Evolutionary conservation across 2,888 invertebrate species (phyloP), one percentile per base, ranked within the genome.

Genomic region (Cetonia aurata): DNA sequence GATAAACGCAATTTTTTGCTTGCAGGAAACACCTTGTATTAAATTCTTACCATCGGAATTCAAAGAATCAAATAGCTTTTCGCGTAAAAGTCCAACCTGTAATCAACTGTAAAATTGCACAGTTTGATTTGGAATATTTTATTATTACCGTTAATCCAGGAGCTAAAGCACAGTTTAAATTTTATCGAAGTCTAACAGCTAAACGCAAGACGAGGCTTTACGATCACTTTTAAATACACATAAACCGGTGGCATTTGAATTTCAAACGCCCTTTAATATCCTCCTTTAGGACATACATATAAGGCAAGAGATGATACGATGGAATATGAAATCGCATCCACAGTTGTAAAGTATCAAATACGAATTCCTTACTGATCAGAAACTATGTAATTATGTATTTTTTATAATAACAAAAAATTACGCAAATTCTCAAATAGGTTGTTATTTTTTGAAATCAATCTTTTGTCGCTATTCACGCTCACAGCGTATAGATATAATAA

Each of bases 241-340:
- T 69, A 69, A 69, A 69, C 60, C 52, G 60, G 50, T 60, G 52
- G 44, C 44, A 53, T 69, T 60, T 69, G 55, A 62, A 60, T 44
- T 69, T 33, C 60, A 65, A 69, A 62, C 52, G 53, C 62, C 60
- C 62, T 69, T n/a, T 67, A 33, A 67, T 67, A 65, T 50, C 50
- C 62, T n/a, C 10, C 50, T 37, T 37, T 37, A 41, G 50, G 37
- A 65, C 50, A 50, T 52, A 65, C 50, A 50, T 52, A 17, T 50
- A 37, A 15, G n/a, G 17, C 10, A 65, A 65, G 41, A 33, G 37
- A 8, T 3, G 8, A 65, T 65, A 65, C 37, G 62, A 52, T 37
- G 48, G 50, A 41, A 65, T 65, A 50, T 50, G 37, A 50, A 65
- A 19, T 33, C 37, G 50, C 41, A 17, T 1, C 15, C 17, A 25